A percentile compares a stretch with the other conserved stretches of the same genome.
Conservation (phyloP, 1,140 invertebrate genomes). For the Pollicipes pollicipes region DNA sequence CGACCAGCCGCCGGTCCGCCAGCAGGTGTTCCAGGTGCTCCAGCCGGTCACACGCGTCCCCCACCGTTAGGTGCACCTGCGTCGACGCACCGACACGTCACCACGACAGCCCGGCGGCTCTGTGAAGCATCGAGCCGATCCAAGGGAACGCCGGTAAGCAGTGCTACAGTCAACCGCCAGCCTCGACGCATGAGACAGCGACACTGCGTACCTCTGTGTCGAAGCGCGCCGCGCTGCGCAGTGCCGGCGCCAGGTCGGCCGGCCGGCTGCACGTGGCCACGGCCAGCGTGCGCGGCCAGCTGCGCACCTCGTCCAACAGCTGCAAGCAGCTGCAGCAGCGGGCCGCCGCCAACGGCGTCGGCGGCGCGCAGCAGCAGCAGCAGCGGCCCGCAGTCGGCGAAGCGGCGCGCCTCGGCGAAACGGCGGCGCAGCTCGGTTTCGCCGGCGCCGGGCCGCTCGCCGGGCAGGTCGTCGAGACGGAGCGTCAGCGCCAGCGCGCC, state of each 20-base stretch:
- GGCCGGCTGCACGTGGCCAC: not conserved
- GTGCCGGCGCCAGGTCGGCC: not conserved
- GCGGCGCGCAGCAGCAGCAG: not conserved
- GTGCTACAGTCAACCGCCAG: too few relatives aligned
- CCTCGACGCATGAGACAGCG: too few relatives aligned
- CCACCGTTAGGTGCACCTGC: not conserved
- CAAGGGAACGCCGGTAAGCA: too few relatives aligned
- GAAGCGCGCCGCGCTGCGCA: not conserved
- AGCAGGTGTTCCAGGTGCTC: not conserved
- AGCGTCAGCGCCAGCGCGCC: conserved; percentile 12
- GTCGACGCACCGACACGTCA: not conserved
- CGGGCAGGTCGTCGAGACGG: conserved; percentile 5
- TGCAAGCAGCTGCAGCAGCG: not conserved
- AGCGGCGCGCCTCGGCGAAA: not conserved
- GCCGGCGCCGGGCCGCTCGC: not conserved
- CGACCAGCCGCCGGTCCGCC: not conserved
- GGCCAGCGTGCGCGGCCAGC: not conserved
- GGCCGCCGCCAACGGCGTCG: not conserved
- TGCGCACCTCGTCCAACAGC: not conserved
- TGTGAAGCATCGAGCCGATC: too few relatives aligned
- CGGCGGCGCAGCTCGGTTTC: not conserved
- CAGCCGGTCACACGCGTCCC: not conserved
- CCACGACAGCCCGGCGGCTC: too few relatives aligned
- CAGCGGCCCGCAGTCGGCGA: not conserved
- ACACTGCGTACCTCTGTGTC: not conserved